Conservation (phyloP, 2,888 invertebrate genomes). For the Pachydiplax longipennis region DNA sequence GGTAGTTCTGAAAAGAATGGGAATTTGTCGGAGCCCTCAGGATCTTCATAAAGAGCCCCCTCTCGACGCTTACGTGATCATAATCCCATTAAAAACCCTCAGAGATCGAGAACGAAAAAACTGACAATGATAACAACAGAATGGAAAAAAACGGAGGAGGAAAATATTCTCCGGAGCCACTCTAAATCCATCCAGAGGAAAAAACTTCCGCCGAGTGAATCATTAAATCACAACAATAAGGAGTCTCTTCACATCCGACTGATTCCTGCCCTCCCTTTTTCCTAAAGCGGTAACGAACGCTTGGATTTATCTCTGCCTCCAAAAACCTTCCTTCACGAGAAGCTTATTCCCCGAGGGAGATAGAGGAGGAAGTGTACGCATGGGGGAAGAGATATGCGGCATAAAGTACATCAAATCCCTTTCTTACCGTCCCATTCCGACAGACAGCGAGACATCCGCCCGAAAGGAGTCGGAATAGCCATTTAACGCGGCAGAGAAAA, state of each 20-base stretch:
- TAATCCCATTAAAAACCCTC: not conserved
- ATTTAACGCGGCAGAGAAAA: not conserved
- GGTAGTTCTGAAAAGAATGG: not conserved
- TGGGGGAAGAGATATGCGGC: not conserved
- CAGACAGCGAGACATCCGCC: not conserved
- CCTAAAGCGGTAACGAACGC: not conserved
- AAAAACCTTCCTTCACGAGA: not conserved
- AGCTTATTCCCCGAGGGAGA: not conserved
- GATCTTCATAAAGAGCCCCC: not conserved
- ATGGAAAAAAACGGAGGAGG: not conserved
- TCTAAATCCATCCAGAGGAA: not conserved
- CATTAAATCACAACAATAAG: not conserved
- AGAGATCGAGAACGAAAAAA: not conserved
- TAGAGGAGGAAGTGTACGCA: not conserved
- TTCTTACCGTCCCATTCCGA: not conserved
- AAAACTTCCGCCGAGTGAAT: not conserved
- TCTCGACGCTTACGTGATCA: not conserved
- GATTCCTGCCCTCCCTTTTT: not conserved
- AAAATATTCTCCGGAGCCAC: not conserved
- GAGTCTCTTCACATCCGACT: not conserved
- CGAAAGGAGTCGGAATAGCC: not conserved
- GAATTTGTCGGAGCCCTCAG: not conserved
- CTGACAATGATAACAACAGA: not conserved
- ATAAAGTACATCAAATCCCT: not conserved
- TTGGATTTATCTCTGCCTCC: not conserved